Evolutionary conservation across 2,113 vertebrate genomes (phyloP).

Genomic region (Nestor notabilis): DNA sequence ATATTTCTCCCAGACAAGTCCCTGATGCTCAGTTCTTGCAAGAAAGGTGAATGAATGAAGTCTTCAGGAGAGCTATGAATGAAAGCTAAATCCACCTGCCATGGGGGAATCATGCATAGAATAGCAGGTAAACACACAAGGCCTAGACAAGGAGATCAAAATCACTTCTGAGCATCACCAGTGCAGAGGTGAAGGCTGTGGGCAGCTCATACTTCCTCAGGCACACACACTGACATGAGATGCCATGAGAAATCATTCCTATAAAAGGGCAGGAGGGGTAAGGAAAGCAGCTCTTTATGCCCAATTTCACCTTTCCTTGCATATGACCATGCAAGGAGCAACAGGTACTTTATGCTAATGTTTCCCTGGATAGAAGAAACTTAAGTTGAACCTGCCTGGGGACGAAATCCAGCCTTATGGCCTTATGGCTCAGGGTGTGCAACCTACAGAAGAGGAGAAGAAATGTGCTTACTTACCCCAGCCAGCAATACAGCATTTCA

Average conservation of each 20-base stretch:
- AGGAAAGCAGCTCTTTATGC: not conserved
- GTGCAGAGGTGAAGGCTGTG: not conserved
- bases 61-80: not conserved
- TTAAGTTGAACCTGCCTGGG: not conserved
- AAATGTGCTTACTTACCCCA: conserved; percentile 82
- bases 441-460: not conserved
- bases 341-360: not conserved
- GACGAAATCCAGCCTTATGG: not conserved
- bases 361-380: not conserved
- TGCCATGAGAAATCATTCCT: not conserved
- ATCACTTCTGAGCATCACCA: not conserved
- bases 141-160: not conserved
- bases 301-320: not conserved
- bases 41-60: not conserved
- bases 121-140: not conserved
- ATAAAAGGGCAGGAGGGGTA: not conserved
- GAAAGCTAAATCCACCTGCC: not conserved
- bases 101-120: fast-evolving
- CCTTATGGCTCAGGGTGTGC: not conserved
- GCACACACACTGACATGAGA: not conserved
- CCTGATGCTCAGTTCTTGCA: not conserved
- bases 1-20: not conserved
- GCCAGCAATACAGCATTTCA: conserved; percentile 85
- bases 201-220: not conserved
- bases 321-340: not conserved